A percentile compares a stretch with the other conserved stretches of the same genome.
Evolutionary conservation across 2,113 vertebrate genomes (phyloP).

Genomic region (Podocnemis expansa): DNA sequence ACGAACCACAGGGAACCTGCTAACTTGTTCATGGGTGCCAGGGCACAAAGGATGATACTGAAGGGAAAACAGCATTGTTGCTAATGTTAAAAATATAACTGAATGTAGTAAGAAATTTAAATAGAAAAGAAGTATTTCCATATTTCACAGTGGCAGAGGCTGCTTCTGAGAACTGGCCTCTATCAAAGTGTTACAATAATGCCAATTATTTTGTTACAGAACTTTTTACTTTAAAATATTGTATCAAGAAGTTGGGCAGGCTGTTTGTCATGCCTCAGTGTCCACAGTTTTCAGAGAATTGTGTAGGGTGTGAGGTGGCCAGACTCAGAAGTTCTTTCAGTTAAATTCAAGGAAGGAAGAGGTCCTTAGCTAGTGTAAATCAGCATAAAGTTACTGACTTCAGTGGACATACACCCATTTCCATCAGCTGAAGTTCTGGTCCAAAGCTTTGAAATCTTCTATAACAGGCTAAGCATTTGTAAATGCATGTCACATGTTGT

Average conservation of each 20-base stretch:
- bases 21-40: background rate
- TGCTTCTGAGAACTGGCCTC: background rate
- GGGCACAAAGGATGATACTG: background rate
- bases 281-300: background rate
- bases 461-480: background rate
- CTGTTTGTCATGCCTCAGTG: background rate
- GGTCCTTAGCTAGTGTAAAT: background rate
- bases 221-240: background rate
- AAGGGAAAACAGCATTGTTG: background rate
- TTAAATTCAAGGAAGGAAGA: background rate
- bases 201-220: background rate
- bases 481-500: background rate
- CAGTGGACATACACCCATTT: background rate
- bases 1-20: background rate
- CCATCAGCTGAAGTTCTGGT: background rate
- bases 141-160: background rate
- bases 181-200: background rate
- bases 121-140: background rate
- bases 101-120: background rate
- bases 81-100: background rate
- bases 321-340: background rate
- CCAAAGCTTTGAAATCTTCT: background rate
- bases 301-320: background rate
- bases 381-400: background rate
- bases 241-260: background rate